These are phyloP conservation scores for Helogale parvula DNA, from an alignment of 2,113 vertebrate species.

Conservation along the genomic window DNA sequence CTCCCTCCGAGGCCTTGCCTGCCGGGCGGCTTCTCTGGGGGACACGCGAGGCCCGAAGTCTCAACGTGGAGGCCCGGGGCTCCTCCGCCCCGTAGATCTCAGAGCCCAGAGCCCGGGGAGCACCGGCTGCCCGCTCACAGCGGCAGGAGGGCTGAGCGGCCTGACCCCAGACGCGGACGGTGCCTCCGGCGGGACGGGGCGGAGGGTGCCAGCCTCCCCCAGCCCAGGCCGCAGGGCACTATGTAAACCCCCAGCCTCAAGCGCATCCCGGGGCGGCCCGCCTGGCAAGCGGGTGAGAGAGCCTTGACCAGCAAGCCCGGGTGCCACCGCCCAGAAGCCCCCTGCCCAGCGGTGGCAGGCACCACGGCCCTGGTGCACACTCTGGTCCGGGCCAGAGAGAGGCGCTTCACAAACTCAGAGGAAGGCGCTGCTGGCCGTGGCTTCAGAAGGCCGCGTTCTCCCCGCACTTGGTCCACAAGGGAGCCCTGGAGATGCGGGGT, in stretches of 20 bases:
- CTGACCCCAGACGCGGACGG: too few species aligned
- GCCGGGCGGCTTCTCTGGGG: background rate
- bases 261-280: rapidly evolving
- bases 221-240: too few species aligned
- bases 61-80: background rate
- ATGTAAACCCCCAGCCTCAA: rapidly evolving
- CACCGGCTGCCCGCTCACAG: too few species aligned
- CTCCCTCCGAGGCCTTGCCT: rapidly evolving
- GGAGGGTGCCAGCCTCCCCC: too few species aligned
- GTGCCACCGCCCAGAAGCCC: background rate
- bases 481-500: rapidly evolving
- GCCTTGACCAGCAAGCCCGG: rapidly evolving
- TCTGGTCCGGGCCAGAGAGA: rapidly evolving
- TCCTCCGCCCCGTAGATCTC: background rate
- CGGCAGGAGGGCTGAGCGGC: rapidly evolving
- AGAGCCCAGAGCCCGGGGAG: background rate
- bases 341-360: rapidly evolving
- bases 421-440: rapidly evolving
- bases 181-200: too few species aligned
- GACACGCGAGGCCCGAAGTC: rapidly evolving
- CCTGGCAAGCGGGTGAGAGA: rapidly evolving
- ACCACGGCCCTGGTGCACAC: rapidly evolving
- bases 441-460: background rate
- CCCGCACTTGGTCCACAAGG: too few species aligned
- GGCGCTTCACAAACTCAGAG: rapidly evolving